These are phyloP conservation scores for Abrostola triplasia DNA, from an alignment of 2,888 invertebrate species.

Conservation along the genomic window DNA sequence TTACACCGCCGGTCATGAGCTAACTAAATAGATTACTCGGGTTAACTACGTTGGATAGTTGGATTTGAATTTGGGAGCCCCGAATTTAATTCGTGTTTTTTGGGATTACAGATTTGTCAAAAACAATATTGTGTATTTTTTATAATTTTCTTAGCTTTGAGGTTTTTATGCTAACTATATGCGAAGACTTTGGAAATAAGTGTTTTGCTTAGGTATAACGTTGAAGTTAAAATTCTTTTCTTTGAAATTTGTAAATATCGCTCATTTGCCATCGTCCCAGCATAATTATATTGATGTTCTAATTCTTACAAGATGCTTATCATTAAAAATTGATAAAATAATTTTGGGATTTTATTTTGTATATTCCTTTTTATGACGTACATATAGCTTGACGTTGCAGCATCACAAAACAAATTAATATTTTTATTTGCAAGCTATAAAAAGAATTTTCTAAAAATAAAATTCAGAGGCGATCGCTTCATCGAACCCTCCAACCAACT, in stretches of 20 bases:
- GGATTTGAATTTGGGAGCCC: slow-evolving; percentile 24
- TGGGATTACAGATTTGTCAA: background rate
- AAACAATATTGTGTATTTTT: background rate
- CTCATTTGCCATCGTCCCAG: no score
- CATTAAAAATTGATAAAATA: no score
- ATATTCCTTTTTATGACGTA: no score
- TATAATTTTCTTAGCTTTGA: background rate
- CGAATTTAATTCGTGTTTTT: slow-evolving; percentile 15
- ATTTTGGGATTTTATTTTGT: no score
- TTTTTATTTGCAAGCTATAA: background rate
- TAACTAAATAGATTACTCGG: slow-evolving; percentile 37
- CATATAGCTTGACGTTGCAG: no score
- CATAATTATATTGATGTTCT: no score
- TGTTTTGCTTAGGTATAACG: no score
- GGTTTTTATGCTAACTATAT: background rate
- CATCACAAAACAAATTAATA: background rate
- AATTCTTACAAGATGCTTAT: no score
- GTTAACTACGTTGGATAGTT: slow-evolving; percentile 33
- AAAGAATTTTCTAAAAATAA: slow-evolving; percentile 25
- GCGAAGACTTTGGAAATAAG: background rate
- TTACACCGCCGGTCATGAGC: slow-evolving; percentile 26
- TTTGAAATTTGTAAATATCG: no score
- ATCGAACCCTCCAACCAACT: slow-evolving; percentile 36
- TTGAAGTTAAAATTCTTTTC: no score
- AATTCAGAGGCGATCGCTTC: slow-evolving; percentile 25